phyloP scores from a whole-genome alignment of 2,113 vertebrate species.

The Trichechus manatus region DNA sequence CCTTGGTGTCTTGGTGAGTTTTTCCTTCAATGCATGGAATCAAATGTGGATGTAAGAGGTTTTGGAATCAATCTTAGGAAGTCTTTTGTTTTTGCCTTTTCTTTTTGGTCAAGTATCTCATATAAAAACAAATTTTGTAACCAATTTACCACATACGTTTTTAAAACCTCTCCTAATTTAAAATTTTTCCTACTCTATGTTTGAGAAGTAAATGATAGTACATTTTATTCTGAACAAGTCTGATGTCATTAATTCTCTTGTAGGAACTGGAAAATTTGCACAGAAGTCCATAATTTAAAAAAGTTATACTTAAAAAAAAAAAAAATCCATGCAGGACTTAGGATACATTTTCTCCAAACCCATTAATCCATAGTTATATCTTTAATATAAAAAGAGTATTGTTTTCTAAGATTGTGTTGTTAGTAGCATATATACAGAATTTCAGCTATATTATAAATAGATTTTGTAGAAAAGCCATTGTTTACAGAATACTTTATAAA shows the following conservation, averaged over 20 bases:
- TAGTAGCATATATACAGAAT: constrained; percentile 50
- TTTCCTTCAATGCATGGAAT: constrained; percentile 6
- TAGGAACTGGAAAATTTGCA: constrained; percentile 27
- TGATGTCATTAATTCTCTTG: constrained; percentile 1
- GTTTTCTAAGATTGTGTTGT: constrained; percentile 46
- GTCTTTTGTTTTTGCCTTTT: background rate
- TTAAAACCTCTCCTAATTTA: constrained; percentile 47
- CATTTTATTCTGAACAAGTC: constrained; percentile 53
- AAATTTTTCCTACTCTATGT: constrained; percentile 26
- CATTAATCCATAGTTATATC: constrained; percentile 26
- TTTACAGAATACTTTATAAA: constrained; percentile 60
- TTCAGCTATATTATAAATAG: background rate
- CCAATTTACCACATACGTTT: background rate
- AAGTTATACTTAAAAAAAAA: background rate
- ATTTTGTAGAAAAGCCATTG: constrained; percentile 11
- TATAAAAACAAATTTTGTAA: constrained; percentile 11
- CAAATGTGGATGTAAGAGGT: background rate
- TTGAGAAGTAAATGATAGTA: constrained; percentile 30
- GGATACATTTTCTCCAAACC: constrained; percentile 12
- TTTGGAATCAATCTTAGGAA: constrained; percentile 36
- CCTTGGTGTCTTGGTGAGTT: background rate
- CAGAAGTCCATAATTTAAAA: constrained; percentile 9
- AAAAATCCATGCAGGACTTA: background rate
- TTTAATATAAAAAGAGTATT: background rate
- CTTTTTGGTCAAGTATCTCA: background rate